Percentiles rank a stretch among this genome's conserved stretches.
Conservation (phyloP, 2,888 invertebrate genomes). For the Tenthredo notha region DNA sequence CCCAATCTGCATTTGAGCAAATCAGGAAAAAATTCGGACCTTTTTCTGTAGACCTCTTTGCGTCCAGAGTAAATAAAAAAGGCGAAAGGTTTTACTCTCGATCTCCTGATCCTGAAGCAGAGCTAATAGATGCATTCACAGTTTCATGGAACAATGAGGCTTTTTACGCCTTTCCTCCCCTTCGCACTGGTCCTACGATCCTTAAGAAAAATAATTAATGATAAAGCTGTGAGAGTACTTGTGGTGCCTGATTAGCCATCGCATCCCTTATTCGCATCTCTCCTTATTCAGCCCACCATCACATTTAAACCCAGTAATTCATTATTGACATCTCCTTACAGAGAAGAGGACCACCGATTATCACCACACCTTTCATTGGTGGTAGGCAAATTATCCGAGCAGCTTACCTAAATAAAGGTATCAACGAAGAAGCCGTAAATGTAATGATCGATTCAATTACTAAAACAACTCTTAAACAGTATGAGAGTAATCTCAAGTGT, state of each 20-base stretch:
- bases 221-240: conserved; percentile 66
- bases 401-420: conserved; percentile 54
- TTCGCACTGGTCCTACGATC: conserved; percentile 63
- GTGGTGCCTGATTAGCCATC: conserved; percentile 67
- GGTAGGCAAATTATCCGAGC: conserved; percentile 59
- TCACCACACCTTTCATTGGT: conserved; percentile 59
- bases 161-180: conserved; percentile 68
- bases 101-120: conserved; percentile 61
- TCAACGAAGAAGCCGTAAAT: conserved; percentile 28
- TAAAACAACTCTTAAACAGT: conserved; percentile 55
- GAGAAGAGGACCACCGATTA: conserved; percentile 57
- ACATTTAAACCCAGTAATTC: conserved; percentile 61
- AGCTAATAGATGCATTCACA: conserved; percentile 65
- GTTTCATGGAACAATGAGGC: conserved; percentile 56
- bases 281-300: conserved; percentile 54
- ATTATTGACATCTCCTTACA: conserved; percentile 63
- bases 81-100: conserved; percentile 64
- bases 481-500: conserved; percentile 53
- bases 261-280: conserved; percentile 63
- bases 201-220: conserved; percentile 65
- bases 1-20: conserved; percentile 51
- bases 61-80: conserved; percentile 63
- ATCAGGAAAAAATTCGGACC: conserved; percentile 41
- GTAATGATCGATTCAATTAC: conserved; percentile 52
- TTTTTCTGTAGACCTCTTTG: conserved; percentile 65